A percentile compares a stretch with the other conserved stretches of the same genome.
Conservation (phyloP, 1,140 invertebrate species). For the Nasonia vitripennis region DNA sequence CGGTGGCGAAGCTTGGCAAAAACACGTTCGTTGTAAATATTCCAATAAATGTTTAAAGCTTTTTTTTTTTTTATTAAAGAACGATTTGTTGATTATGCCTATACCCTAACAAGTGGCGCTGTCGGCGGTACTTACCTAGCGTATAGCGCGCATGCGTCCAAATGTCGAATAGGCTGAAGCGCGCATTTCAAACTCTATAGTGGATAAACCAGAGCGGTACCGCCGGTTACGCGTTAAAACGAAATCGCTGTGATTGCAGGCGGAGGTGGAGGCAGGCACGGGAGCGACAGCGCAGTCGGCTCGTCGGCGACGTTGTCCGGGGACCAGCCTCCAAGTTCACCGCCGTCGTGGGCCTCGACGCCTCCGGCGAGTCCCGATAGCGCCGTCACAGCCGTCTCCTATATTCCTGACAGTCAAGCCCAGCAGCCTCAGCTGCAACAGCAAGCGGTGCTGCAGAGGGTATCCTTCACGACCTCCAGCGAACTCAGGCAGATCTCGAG, state of each 20-base stretch:
- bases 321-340: slow-evolving; percentile 75
- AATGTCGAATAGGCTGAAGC: too few species aligned
- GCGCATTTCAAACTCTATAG: too few species aligned
- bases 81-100: too few species aligned
- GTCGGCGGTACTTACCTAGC: too few species aligned
- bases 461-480: slow-evolving; percentile 77
- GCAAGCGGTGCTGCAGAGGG: slow-evolving; percentile 75
- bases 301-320: slow-evolving; percentile 77
- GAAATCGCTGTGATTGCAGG: slow-evolving; percentile 9
- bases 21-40: too few species aligned
- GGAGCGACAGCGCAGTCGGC: slow-evolving; percentile 77
- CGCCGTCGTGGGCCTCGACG: slow-evolving; percentile 78
- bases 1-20: too few species aligned
- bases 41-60: too few species aligned
- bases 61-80: too few species aligned
- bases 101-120: too few species aligned
- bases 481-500: slow-evolving; percentile 75
- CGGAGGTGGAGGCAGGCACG: slow-evolving; percentile 68
- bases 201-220: too few species aligned
- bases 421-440: slow-evolving; percentile 25
- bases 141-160: too few species aligned
- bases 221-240: too few species aligned
- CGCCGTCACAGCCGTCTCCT: slow-evolving; percentile 74
- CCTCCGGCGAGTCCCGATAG: slow-evolving; percentile 78
- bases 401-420: slow-evolving; percentile 72